Evolutionary conservation across 2,888 invertebrate genomes (phyloP).

Genomic region (Coelopa pilipes): DNA sequence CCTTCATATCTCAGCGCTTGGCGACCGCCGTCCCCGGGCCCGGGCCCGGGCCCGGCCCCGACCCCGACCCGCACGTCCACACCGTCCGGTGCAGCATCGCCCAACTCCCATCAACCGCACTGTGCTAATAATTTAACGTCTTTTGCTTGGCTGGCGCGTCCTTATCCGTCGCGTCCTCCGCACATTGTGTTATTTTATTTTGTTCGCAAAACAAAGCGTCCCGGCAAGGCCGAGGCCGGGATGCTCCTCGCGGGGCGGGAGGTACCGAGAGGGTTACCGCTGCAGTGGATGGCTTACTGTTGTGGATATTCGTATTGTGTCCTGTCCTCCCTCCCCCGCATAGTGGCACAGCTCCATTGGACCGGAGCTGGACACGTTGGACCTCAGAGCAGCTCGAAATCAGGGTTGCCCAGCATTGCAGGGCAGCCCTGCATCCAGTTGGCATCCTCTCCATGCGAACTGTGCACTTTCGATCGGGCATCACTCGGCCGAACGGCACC

Average conservation of each 20-base stretch:
- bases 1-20: slow-evolving; percentile 18
- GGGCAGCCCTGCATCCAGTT: no score
- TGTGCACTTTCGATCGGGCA: no score
- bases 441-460: no score
- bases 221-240: background rate
- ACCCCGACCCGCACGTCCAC: no score
- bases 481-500: no score
- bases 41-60: background rate
- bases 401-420: no score
- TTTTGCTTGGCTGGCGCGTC: slow-evolving; percentile 21
- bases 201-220: slow-evolving; percentile 30
- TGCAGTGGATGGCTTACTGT: no score
- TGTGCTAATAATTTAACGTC: slow-evolving; percentile 33
- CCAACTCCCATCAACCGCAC: slow-evolving; percentile 25
- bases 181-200: slow-evolving; percentile 27
- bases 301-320: background rate
- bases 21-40: background rate
- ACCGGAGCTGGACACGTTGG: no score
- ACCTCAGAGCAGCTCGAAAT: no score
- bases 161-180: slow-evolving; percentile 28
- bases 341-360: no score
- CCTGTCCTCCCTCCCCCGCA: background rate
- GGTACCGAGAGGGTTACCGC: background rate
- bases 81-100: background rate
- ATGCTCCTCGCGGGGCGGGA: background rate